Conservation (phyloP, 1,140 invertebrate genomes). For the Drosophila tsacasi region DNA sequence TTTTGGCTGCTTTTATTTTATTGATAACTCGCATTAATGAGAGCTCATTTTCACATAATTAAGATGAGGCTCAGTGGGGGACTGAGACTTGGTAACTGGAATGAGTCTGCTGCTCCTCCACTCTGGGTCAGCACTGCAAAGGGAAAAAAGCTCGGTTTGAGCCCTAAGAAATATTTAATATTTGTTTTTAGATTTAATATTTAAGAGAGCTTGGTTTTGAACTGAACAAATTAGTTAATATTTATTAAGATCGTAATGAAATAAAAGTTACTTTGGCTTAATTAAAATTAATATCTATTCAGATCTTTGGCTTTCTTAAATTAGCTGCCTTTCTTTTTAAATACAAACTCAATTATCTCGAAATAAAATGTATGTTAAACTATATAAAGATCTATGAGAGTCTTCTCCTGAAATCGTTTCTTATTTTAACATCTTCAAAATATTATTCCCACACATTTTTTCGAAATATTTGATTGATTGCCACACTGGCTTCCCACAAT, state of each 20-base stretch:
- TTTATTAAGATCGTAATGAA: not conserved
- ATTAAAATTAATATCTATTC: not conserved
- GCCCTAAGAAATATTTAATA: not conserved
- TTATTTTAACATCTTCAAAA: too few species aligned
- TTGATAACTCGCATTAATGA: slow-evolving; percentile 54
- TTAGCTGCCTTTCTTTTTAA: not conserved
- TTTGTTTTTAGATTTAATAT: not conserved
- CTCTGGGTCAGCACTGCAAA: not conserved
- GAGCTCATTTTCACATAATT: slow-evolving; percentile 53
- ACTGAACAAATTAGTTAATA: not conserved
- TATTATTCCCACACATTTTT: not conserved
- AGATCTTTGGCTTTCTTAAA: not conserved
- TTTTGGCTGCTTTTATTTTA: slow-evolving; percentile 51
- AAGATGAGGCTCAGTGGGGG: slow-evolving; percentile 23
- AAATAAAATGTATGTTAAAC: too few species aligned
- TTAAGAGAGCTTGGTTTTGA: not conserved
- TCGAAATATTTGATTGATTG: not conserved
- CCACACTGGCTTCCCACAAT: slow-evolving; percentile 30
- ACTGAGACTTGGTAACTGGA: slow-evolving; percentile 13
- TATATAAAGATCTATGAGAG: too few species aligned
- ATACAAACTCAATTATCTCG: not conserved
- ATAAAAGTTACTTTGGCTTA: not conserved
- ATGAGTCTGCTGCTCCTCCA: not conserved
- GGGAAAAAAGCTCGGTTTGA: not conserved
- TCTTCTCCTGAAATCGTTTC: too few species aligned